phyloP scores from a whole-genome alignment of 2,888 invertebrate species.

The Eretmocerus hayati region DNA sequence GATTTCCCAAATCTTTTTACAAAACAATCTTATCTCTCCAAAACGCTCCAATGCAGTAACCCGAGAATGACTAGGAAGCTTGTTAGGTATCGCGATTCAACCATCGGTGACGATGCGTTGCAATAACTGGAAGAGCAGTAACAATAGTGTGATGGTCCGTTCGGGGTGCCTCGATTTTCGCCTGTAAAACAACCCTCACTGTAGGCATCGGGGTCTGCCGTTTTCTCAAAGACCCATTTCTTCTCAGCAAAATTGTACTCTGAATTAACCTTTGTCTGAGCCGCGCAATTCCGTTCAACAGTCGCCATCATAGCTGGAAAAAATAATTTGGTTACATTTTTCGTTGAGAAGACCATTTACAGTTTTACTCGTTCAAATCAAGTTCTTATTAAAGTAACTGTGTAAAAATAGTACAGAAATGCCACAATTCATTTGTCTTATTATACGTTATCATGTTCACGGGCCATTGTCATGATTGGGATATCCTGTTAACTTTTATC shows the following conservation, averaged over 20 bases:
- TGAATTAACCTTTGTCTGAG: conserved; percentile 62
- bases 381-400: no score
- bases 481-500: no score
- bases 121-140: conserved; percentile 70
- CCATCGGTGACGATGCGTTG: conserved; percentile 45
- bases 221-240: conserved; percentile 59
- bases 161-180: conserved; percentile 59
- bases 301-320: conserved; percentile 53
- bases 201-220: conserved; percentile 62
- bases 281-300: conserved; percentile 66
- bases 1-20: neutral
- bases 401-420: no score
- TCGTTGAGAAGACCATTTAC: no score
- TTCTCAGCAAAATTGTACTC: conserved; percentile 52
- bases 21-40: neutral
- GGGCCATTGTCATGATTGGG: no score
- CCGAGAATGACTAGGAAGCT: conserved; percentile 10
- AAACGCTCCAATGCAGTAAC: neutral
- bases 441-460: no score
- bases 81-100: no score
- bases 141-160: conserved; percentile 61
- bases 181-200: conserved; percentile 61
- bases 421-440: no score
- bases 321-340: neutral
- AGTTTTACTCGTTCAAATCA: no score